phyloP scores from a whole-genome alignment of 2,797 vertebrate species.

The Hirundo rustica region DNA sequence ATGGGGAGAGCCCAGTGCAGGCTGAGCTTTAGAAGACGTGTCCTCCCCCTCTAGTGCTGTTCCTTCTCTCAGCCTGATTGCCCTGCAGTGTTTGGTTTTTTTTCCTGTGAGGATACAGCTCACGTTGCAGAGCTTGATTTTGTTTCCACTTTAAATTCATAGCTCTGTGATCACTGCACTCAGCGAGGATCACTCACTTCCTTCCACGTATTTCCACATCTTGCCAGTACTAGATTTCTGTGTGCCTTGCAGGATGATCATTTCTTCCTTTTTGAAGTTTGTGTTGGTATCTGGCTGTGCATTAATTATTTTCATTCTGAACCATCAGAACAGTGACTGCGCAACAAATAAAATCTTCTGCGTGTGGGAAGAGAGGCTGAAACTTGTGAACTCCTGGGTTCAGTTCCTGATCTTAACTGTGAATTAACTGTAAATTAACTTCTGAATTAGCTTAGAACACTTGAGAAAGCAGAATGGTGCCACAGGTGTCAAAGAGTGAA shows the following conservation, averaged over 20 bases:
- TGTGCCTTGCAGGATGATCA: rapidly evolving
- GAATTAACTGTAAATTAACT: neutral
- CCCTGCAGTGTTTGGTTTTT: rapidly evolving
- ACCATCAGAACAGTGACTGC: rapidly evolving
- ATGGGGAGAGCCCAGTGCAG: rapidly evolving
- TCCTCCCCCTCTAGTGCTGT: rapidly evolving
- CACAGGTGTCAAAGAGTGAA: rapidly evolving
- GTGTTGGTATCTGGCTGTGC: rapidly evolving
- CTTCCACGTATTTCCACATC: rapidly evolving
- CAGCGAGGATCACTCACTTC: too few relatives aligned
- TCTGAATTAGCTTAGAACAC: neutral
- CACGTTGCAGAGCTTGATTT: rapidly evolving
- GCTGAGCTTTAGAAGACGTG: rapidly evolving
- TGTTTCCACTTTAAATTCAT: neutral
- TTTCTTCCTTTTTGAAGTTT: neutral
- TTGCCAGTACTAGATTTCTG: neutral
- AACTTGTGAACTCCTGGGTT: neutral
- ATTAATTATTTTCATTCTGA: rapidly evolving
- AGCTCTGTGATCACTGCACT: rapidly evolving
- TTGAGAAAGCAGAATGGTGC: neutral
- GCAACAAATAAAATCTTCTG: rapidly evolving
- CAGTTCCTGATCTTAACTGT: neutral
- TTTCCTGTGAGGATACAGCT: neutral
- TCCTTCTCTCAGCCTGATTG: rapidly evolving
- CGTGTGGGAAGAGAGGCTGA: rapidly evolving